Base-by-base conservation (phyloP, 2,797 vertebrate genomes). In the Megaceryle alcyon region DNA sequence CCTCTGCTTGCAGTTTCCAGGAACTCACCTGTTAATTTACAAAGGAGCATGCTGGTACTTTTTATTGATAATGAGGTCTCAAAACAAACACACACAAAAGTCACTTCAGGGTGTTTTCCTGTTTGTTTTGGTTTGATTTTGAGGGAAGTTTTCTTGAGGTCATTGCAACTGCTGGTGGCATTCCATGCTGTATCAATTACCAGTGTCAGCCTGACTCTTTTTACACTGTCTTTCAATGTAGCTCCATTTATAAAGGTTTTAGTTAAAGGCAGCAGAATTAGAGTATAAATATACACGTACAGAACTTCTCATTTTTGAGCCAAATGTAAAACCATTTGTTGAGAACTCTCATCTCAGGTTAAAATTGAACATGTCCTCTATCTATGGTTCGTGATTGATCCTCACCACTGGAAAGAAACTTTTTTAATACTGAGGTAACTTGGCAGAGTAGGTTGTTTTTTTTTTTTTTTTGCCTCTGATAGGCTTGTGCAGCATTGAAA, bases 401-500 rank as follows among this genome's bases (percentile, higher is more conserved):
- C 60, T 93, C 51, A 75, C 82, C 75, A 35, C 51, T 88, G 91
- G n/a, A 48, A 90, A 78, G 86, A 78, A 76, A 5, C 21, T 60
- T 94, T 84, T 94, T 81, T 94, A 87, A 86, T 88, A 66, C 69
- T 90, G 75, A 82, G 63, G 48, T 93, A 82, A 53, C 60, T 92
- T 76, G 63, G 26, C 91, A 94, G 61, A 86, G 33, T 39, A n/a
- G 49, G 48, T 91, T 59, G 82, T 71, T 35, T 53, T 82, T 78
- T 75, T 72, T 61, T 78, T 60, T 63, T 12, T 15, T 23, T 14
- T 14, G 7, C 49, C 23, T 26, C 23, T 86, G 78, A 21, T 77
- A 44, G 43, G 13, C 48, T 87, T 73, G 35, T 87, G 46, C 43
- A 59, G 60, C 63, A 63, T 72, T 84, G 83, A 57, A 57, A 57